Percentiles rank a stretch among this genome's conserved stretches.
Conservation (phyloP, 1,140 invertebrate genomes). For the Conopomorpha cramerella region DNA sequence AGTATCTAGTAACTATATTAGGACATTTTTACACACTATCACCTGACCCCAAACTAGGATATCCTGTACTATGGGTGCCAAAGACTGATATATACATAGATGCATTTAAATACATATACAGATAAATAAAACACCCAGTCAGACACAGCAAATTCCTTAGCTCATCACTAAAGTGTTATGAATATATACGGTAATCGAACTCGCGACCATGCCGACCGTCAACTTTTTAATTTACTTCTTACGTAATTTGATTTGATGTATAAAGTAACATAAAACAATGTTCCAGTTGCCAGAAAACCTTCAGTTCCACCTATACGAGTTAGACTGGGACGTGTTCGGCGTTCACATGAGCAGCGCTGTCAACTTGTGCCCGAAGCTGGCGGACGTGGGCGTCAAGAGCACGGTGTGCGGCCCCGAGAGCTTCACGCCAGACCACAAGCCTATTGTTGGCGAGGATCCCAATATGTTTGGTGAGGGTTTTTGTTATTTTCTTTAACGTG, state of each 20-base stretch:
- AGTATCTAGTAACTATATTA: no score
- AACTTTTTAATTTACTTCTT: no score
- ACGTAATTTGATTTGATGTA: conserved; percentile 1
- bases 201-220: no score
- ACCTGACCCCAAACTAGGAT: no score
- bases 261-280: background rate
- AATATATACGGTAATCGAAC: no score
- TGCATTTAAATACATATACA: no score
- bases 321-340: conserved; percentile 85
- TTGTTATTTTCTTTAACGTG: conserved; percentile 6
- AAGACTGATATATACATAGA: no score
- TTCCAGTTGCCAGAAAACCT: conserved; percentile 73
- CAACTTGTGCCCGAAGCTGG: conserved; percentile 74
- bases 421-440: conserved; percentile 90
- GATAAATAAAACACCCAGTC: no score
- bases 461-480: conserved; percentile 53
- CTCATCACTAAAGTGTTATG: no score
- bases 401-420: conserved; percentile 86
- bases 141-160: no score
- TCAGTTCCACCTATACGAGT: conserved; percentile 80
- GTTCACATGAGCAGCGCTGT: conserved; percentile 74
- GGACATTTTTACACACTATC: no score
- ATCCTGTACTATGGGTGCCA: no score
- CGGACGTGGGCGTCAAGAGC: conserved; percentile 77
- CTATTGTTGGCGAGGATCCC: conserved; percentile 75